phyloP scores from a whole-genome alignment of 2,888 invertebrate species.

The Nudaria mundana region DNA sequence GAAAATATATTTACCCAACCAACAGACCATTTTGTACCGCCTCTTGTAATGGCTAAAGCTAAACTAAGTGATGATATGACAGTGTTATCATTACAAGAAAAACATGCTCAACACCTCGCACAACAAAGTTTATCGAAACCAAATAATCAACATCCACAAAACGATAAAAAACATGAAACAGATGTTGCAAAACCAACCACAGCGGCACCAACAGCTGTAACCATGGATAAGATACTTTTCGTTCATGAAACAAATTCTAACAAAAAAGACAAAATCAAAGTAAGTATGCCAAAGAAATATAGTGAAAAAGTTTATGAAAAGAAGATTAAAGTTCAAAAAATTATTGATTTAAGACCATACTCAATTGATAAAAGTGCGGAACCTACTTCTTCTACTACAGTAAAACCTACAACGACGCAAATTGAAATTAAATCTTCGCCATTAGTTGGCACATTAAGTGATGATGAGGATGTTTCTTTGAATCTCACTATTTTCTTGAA shows the following conservation, averaged over 20 bases:
- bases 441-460: conserved; percentile 19
- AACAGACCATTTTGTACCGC: conserved; percentile 76
- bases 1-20: conserved; percentile 75
- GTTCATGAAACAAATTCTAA: conserved; percentile 28
- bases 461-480: conserved; percentile 49
- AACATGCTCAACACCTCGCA: conserved; percentile 69
- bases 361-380: conserved; percentile 33
- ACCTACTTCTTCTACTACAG: conserved; percentile 16
- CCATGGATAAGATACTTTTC: conserved; percentile 29
- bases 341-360: conserved; percentile 32
- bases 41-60: conserved; percentile 76
- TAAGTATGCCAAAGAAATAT: conserved; percentile 61
- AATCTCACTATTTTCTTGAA: conserved; percentile 66
- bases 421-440: conserved; percentile 25
- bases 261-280: conserved; percentile 51
- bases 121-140: conserved; percentile 50
- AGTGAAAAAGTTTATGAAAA: conserved; percentile 50
- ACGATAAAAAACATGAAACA: conserved; percentile 20
- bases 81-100: conserved; percentile 71
- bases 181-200: conserved; percentile 29
- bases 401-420: conserved; percentile 16
- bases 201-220: conserved; percentile 23
- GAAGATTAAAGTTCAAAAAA: conserved; percentile 46
- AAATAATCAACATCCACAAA: conserved; percentile 28
- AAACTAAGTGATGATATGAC: conserved; percentile 76